These are phyloP conservation scores for Scotopteryx bipunctaria DNA, from an alignment of 2,888 invertebrate genomes.

Conservation along the genomic window DNA sequence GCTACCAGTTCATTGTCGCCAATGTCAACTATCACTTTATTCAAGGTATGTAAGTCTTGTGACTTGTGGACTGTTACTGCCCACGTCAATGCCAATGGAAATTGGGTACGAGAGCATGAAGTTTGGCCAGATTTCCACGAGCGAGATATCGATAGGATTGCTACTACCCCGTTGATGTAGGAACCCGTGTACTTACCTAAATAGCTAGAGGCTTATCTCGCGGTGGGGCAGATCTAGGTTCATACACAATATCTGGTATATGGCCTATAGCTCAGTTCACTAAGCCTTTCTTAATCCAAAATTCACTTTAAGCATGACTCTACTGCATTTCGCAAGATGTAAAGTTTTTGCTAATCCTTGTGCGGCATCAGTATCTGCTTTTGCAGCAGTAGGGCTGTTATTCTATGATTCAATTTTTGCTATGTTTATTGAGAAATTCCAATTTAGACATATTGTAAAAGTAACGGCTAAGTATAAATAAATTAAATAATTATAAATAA, in stretches of 20 bases:
- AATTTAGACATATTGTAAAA: not conserved
- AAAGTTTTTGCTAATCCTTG: not conserved
- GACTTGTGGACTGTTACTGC: not conserved
- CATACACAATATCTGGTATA: not conserved
- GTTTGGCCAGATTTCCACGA: not conserved
- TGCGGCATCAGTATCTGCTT: not conserved
- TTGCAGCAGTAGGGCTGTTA: not conserved
- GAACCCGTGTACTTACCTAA: not conserved
- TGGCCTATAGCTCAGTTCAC: not conserved
- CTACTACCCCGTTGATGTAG: not conserved
- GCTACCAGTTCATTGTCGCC: not conserved
- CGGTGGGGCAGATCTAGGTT: not conserved
- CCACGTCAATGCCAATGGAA: not conserved
- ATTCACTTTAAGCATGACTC: not conserved
- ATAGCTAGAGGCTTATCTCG: not conserved
- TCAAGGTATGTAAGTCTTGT: not conserved
- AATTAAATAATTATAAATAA: no score
- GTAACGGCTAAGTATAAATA: not conserved
- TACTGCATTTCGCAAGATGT: not conserved
- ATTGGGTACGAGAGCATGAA: not conserved
- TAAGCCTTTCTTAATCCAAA: not conserved
- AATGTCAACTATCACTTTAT: not conserved
- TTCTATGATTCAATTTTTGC: not conserved
- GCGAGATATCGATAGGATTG: not conserved
- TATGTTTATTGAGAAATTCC: not conserved